These are phyloP conservation scores for Penaeus chinensis DNA, from an alignment of 1,140 invertebrate genomes.

Conservation along the genomic window DNA sequence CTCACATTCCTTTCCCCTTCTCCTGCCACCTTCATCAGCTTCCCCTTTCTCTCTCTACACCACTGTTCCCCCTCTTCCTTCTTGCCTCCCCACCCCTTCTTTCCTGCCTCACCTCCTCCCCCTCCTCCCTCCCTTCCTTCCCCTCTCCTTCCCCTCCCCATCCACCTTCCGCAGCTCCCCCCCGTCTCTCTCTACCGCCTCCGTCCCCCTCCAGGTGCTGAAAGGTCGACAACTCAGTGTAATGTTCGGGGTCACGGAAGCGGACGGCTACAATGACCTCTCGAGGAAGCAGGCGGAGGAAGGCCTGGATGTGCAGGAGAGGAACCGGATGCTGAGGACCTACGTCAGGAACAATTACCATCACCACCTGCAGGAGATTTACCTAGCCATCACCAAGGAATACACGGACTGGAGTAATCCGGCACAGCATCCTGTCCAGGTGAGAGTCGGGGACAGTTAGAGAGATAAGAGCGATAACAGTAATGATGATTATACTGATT, in stretches of 20 bases:
- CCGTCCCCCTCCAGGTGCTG: conserved; percentile 38
- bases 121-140: background rate
- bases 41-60: background rate
- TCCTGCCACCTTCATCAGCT: background rate
- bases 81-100: background rate
- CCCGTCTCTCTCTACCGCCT: background rate
- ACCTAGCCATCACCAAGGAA: conserved; percentile 84
- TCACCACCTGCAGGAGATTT: conserved; percentile 75
- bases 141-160: background rate
- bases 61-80: background rate
- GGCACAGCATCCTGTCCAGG: conserved; percentile 84
- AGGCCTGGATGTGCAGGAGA: conserved; percentile 79
- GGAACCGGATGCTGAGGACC: conserved; percentile 85
- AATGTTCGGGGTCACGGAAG: conserved; percentile 61
- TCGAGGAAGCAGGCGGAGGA: conserved; percentile 74
- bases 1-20: background rate
- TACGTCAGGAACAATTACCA: conserved; percentile 89
- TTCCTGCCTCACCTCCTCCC: background rate
- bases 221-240: conserved; percentile 48
- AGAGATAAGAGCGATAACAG: too few relatives aligned
- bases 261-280: conserved; percentile 75
- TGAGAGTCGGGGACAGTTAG: conserved; percentile 66
- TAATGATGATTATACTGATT: too few relatives aligned
- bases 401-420: conserved; percentile 97
- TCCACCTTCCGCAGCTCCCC: background rate